These are phyloP conservation scores for Calephelis virginiensis DNA, from an alignment of 1,140 invertebrate genomes.

Conservation along the genomic window DNA sequence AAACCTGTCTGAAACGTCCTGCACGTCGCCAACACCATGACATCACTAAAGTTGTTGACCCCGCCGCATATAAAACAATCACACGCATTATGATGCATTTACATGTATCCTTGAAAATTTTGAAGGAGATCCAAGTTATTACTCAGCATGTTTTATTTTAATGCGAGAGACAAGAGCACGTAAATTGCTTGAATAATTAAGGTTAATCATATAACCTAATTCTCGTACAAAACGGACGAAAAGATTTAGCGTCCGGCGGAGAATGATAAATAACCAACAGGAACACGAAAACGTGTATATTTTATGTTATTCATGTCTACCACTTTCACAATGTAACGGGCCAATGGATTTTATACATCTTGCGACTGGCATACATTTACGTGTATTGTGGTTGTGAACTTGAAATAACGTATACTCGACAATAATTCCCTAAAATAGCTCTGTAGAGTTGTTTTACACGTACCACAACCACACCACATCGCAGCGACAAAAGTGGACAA, in stretches of 20 bases:
- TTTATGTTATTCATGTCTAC: constrained; percentile 5
- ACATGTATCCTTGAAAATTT: neutral
- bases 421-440: too few relatives aligned
- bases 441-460: too few relatives aligned
- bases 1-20: neutral
- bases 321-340: neutral
- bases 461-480: too few relatives aligned
- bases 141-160: neutral
- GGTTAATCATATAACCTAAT: constrained; percentile 12
- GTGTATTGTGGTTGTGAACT: too few relatives aligned
- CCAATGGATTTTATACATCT: neutral
- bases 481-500: too few relatives aligned
- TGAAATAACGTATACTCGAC: too few relatives aligned
- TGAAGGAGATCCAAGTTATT: neutral
- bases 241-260: constrained; percentile 3
- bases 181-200: constrained; percentile 16
- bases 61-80: constrained; percentile 5
- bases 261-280: neutral
- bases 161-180: neutral
- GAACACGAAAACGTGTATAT: constrained; percentile 20
- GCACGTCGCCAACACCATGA: neutral
- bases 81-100: constrained; percentile 6
- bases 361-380: too few relatives aligned
- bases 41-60: constrained; percentile 4
- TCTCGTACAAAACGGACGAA: constrained; percentile 7